These are phyloP conservation scores for Trichomycterus rosablanca DNA, from an alignment of 2,113 vertebrate genomes.

Conservation along the genomic window DNA sequence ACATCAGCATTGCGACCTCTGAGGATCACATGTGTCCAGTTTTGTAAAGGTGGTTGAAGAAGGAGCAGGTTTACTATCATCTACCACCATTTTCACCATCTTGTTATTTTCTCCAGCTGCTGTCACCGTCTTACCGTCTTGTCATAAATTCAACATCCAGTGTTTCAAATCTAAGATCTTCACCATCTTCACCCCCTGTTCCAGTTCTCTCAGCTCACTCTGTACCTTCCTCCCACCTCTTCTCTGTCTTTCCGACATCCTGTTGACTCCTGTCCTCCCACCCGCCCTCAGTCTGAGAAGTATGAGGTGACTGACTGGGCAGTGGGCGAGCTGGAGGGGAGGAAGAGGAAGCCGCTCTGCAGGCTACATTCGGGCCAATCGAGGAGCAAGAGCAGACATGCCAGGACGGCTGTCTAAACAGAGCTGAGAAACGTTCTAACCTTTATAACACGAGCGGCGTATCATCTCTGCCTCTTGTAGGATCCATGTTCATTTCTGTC, in stretches of 20 bases:
- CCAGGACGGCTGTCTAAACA: conserved; percentile 5
- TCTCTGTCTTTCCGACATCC: neutral
- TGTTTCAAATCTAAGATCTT: too few relatives aligned
- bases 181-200: too few relatives aligned
- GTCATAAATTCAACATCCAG: too few relatives aligned
- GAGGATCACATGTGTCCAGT: too few relatives aligned
- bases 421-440: neutral
- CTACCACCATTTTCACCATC: too few relatives aligned
- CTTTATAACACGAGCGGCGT: neutral
- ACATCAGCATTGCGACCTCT: too few relatives aligned
- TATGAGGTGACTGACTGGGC: neutral
- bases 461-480: too few relatives aligned
- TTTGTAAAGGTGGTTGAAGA: too few relatives aligned
- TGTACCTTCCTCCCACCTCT: neutral
- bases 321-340: neutral
- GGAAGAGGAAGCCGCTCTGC: neutral
- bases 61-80: too few relatives aligned
- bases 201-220: neutral
- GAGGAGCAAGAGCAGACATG: conserved; percentile 28
- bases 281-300: neutral
- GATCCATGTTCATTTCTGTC: too few relatives aligned
- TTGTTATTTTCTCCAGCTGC: too few relatives aligned
- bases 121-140: too few relatives aligned
- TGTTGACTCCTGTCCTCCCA: neutral
- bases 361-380: conserved; percentile 5